These are phyloP conservation scores for Cynaeus angustus DNA, from an alignment of 2,888 invertebrate genomes.

Conservation along the genomic window DNA sequence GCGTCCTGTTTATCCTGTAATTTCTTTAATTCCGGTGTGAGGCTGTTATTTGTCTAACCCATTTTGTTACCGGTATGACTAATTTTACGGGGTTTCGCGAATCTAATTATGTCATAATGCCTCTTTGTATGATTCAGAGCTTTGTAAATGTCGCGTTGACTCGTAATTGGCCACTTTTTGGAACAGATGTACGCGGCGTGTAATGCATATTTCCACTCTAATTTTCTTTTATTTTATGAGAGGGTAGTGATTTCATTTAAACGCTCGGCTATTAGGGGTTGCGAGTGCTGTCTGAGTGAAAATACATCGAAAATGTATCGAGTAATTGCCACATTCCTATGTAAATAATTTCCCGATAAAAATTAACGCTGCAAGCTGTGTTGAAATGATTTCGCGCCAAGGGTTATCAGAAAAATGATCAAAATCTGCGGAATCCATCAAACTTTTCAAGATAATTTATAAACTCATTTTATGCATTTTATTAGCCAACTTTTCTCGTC, in stretches of 20 bases:
- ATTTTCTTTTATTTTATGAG: conserved; percentile 29
- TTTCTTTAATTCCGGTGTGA: conserved; percentile 21
- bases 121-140: conserved; percentile 37
- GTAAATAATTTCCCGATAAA: too few species aligned
- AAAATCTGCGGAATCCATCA: too few species aligned
- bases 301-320: too few species aligned
- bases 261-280: neutral
- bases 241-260: conserved; percentile 19
- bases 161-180: conserved; percentile 37
- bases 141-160: conserved; percentile 26
- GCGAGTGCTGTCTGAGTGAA: too few species aligned
- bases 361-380: too few species aligned
- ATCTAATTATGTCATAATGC: conserved; percentile 33
- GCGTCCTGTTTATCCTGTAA: conserved; percentile 12
- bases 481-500: too few species aligned
- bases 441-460: too few species aligned
- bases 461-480: too few species aligned
- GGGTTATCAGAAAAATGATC: too few species aligned
- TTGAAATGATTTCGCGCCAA: too few species aligned
- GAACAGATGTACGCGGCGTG: conserved; percentile 31
- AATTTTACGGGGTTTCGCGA: conserved; percentile 16
- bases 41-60: conserved; percentile 9
- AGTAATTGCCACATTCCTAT: too few species aligned
- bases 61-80: conserved; percentile 21
- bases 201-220: conserved; percentile 23